Base-by-base conservation (phyloP, 2,113 vertebrate genomes). In the Alces alces region DNA sequence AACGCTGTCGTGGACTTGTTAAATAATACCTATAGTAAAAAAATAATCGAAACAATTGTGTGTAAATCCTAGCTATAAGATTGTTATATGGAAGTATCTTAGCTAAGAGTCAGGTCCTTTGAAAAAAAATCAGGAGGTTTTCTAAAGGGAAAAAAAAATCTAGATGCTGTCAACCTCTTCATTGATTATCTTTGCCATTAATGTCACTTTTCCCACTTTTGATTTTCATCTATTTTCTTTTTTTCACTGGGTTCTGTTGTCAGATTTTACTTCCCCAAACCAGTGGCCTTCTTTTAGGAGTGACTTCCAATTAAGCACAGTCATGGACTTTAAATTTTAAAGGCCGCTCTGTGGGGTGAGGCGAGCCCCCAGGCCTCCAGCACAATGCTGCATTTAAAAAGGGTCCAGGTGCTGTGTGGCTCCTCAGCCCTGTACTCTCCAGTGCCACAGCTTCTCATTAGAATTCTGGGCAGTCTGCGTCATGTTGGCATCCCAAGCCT, bases 381-480 rank as follows among this genome's bases (percentile, higher is more conserved):
- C 57, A 94, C 58, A 86, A 66, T 28, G 92, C 73, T 61, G 45
- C 93, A 60, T 95, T 97, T 89, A 66, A 86, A 86, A 70, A 23
- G 88, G 64, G 47, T 30, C 79, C 97, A 57, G 80, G 54, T 87
- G 84, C 92, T 97, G 84, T 93, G 50, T 58, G 89, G 78, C 33
- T 93, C 70, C 86, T 88, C 93, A 86, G 91, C 90, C 91, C 94
- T 91, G 2, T 45, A 87, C 95, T 98, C 52, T 33, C 70, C 90
- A 47, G 60, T 0, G 4, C 95, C 64, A 92, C 97, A 97, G 97
- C 95, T 97, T 98, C 92, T 95, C 97, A 98, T 98, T 97, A 95
- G 95, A 43, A 98, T 98, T 98, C 98, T 50, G 93, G 90, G 89
- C 97, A 96, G 45, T 76, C 23, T 28, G 45, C 27, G 15, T 52